Evolutionary conservation across 2,797 vertebrate species (phyloP).

Genomic region (Knipowitschia caucasica): DNA sequence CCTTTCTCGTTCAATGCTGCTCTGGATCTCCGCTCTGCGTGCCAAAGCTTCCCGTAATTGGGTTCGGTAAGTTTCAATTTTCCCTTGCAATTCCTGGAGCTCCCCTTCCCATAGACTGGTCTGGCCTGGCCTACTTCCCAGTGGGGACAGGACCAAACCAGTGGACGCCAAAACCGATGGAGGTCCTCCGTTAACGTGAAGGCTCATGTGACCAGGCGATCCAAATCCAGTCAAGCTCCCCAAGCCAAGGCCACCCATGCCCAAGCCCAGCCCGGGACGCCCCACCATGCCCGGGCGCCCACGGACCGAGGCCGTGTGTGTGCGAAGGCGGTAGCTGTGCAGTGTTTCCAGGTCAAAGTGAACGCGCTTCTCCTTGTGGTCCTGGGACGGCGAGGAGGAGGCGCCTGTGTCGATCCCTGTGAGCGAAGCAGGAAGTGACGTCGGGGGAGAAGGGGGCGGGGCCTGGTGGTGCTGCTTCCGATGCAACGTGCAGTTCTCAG

Average conservation of each 20-base stretch:
- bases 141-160: conserved; percentile 70
- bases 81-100: conserved; percentile 82
- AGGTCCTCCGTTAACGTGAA: conserved; percentile 73
- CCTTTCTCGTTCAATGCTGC: conserved; percentile 72
- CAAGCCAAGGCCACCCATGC: conserved; percentile 66
- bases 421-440: conserved; percentile 58
- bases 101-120: conserved; percentile 78
- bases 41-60: conserved; percentile 81
- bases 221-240: conserved; percentile 49
- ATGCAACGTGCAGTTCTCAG: conserved; percentile 75
- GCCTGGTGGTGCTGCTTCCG: conserved; percentile 60
- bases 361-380: conserved; percentile 76
- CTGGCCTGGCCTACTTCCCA: conserved; percentile 60
- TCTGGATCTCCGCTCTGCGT: conserved; percentile 83
- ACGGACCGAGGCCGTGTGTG: conserved; percentile 56
- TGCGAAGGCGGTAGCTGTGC: conserved; percentile 75
- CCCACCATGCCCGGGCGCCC: conserved; percentile 51
- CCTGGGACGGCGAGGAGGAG: conserved; percentile 59
- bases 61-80: conserved; percentile 78
- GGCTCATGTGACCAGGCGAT: conserved; percentile 51
- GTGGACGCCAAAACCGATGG: conserved; percentile 58
- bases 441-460: conserved; percentile 58
- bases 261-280: conserved; percentile 69
- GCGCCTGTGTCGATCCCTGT: conserved; percentile 62
- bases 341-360: conserved; percentile 82